Evolutionary conservation across 1,140 invertebrate species (phyloP).

Genomic region (Condylostylus longicornis): DNA sequence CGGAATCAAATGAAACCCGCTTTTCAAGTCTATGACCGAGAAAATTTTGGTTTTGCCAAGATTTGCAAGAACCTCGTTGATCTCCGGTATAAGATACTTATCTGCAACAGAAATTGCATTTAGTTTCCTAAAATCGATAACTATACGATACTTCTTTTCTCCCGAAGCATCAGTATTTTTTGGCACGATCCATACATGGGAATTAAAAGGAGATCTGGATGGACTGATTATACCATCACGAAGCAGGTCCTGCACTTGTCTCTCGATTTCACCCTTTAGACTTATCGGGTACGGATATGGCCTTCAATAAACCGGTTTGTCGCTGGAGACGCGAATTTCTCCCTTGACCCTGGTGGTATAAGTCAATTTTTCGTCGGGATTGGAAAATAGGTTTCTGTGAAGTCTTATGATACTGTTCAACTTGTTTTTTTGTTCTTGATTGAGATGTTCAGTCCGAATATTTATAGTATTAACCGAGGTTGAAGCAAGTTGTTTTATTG

Average conservation of each 20-base stretch:
- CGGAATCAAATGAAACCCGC: conserved; percentile 7
- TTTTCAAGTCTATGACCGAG: neutral
- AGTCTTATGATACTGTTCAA: neutral
- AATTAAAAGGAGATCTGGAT: neutral
- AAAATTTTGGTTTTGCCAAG: neutral
- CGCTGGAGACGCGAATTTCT: neutral
- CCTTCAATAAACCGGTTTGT: neutral
- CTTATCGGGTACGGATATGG: conserved; percentile 4
- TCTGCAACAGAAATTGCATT: conserved; percentile 15
- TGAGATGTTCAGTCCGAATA: neutral
- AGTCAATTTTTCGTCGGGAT: conserved; percentile 1
- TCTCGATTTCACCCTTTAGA: conserved; percentile 2
- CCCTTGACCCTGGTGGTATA: neutral
- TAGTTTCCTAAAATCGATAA: conserved; percentile 14
- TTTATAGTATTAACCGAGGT: neutral
- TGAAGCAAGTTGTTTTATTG: neutral
- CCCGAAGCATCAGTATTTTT: conserved; percentile 14
- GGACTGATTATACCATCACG: neutral
- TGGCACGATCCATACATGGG: neutral
- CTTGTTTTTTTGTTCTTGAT: neutral
- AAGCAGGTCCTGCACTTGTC: neutral
- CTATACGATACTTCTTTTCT: conserved; percentile 13
- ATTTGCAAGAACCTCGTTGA: neutral
- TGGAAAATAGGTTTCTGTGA: neutral
- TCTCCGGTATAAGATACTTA: neutral